These are phyloP conservation scores for Mallateleia sp. DNA, from an alignment of 2,888 invertebrate species.

Conservation along the genomic window DNA sequence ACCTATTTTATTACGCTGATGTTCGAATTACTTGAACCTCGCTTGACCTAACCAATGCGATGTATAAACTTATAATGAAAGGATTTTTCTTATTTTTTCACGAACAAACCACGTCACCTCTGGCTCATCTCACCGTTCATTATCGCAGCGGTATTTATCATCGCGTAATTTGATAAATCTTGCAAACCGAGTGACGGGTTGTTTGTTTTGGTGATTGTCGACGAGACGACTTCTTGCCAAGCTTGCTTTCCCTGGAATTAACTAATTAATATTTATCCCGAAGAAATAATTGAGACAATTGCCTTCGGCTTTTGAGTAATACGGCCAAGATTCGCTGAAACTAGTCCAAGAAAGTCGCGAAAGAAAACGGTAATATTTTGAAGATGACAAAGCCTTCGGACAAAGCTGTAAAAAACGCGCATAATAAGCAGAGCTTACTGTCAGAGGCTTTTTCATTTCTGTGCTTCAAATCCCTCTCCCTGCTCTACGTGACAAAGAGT, in stretches of 20 bases:
- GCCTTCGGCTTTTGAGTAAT: constrained; percentile 34
- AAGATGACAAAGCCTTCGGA: constrained; percentile 62
- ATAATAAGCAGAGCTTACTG: constrained; percentile 66
- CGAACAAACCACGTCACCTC: not conserved
- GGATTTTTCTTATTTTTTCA: not conserved
- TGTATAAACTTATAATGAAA: constrained; percentile 20
- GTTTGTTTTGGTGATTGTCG: not conserved
- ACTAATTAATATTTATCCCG: not conserved
- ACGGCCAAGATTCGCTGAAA: constrained; percentile 35
- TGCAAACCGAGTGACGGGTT: not conserved
- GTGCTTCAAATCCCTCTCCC: constrained; percentile 54
- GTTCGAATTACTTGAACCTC: constrained; percentile 43
- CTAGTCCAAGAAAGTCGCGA: constrained; percentile 48
- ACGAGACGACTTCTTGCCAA: not conserved
- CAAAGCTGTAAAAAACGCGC: constrained; percentile 66
- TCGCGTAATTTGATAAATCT: not conserved
- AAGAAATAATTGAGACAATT: constrained; percentile 46
- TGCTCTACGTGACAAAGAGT: constrained; percentile 60
- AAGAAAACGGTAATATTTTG: constrained; percentile 66
- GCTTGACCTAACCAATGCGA: constrained; percentile 48
- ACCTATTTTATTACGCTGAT: constrained; percentile 57
- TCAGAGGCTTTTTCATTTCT: constrained; percentile 63
- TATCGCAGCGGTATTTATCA: not conserved
- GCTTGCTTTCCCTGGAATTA: constrained; percentile 3
- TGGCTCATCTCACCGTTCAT: not conserved